These are phyloP conservation scores for Polietes domitor DNA, from an alignment of 2,888 invertebrate genomes.

Conservation along the genomic window DNA sequence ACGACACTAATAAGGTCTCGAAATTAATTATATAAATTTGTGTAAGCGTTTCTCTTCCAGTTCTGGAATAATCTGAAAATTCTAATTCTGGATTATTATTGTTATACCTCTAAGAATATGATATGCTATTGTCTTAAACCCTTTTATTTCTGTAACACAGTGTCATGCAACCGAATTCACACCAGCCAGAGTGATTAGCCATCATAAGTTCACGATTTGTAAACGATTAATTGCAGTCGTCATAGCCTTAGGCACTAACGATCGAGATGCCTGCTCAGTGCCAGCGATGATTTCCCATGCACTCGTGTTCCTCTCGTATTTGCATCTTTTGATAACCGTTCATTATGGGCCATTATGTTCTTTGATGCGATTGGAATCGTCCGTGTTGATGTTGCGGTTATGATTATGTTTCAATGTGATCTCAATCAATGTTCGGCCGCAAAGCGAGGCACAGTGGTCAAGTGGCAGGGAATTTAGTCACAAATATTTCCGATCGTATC, in stretches of 20 bases:
- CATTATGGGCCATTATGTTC: conserved; percentile 40
- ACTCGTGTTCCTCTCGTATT: conserved; percentile 26
- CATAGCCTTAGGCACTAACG: conserved; percentile 50
- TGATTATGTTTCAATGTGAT: not conserved
- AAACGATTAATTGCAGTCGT: conserved; percentile 53
- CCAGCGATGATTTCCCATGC: not conserved
- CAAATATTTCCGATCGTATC: no score
- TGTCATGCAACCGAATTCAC: not conserved
- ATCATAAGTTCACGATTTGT: conserved; percentile 40
- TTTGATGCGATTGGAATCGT: conserved; percentile 48
- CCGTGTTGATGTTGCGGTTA: conserved; percentile 30
- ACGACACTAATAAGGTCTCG: no score
- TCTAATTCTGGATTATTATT: no score
- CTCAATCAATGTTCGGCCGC: not conserved
- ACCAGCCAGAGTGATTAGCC: not conserved
- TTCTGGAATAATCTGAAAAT: no score
- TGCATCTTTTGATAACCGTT: conserved; percentile 33
- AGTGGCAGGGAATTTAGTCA: no score
- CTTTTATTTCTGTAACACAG: no score
- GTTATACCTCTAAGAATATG: no score
- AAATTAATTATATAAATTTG: no score
- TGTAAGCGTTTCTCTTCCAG: no score
- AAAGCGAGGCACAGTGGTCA: not conserved
- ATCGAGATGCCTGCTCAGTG: no score
- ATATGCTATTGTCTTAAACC: no score